phyloP scores from a whole-genome alignment of 2,888 invertebrate genomes.

The Idaea aversata region DNA sequence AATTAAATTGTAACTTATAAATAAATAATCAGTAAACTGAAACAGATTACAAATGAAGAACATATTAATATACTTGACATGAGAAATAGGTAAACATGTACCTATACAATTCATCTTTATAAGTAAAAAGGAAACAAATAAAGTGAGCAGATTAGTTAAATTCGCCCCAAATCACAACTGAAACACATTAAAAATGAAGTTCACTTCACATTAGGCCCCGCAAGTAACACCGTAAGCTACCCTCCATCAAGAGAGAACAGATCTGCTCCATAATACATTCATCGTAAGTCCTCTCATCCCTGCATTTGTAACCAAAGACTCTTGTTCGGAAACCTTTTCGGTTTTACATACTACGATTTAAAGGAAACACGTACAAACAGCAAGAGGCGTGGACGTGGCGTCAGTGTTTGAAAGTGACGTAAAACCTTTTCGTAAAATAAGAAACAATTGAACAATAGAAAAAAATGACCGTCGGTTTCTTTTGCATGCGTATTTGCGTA shows the following conservation, averaged over 20 bases:
- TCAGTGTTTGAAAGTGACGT: not conserved
- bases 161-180: conserved; percentile 3
- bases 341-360: conserved; percentile 29
- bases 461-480: too few species aligned
- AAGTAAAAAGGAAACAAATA: not conserved
- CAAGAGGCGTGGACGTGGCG: not conserved
- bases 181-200: conserved; percentile 14
- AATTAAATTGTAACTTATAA: too few species aligned
- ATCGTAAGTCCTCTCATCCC: conserved; percentile 46
- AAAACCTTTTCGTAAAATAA: too few species aligned
- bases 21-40: too few species aligned
- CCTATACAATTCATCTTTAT: too few species aligned
- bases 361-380: not conserved
- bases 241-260: conserved; percentile 43
- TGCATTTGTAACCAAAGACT: conserved; percentile 49
- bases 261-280: conserved; percentile 55
- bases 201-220: conserved; percentile 4
- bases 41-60: too few species aligned
- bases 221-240: conserved; percentile 28
- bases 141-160: not conserved
- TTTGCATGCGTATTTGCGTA: too few species aligned
- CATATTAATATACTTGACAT: too few species aligned
- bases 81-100: too few species aligned
- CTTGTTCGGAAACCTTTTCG: conserved; percentile 32
- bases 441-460: too few species aligned